These are phyloP conservation scores for Scophthalmus maximus DNA, from an alignment of 2,113 vertebrate genomes.

Conservation along the genomic window DNA sequence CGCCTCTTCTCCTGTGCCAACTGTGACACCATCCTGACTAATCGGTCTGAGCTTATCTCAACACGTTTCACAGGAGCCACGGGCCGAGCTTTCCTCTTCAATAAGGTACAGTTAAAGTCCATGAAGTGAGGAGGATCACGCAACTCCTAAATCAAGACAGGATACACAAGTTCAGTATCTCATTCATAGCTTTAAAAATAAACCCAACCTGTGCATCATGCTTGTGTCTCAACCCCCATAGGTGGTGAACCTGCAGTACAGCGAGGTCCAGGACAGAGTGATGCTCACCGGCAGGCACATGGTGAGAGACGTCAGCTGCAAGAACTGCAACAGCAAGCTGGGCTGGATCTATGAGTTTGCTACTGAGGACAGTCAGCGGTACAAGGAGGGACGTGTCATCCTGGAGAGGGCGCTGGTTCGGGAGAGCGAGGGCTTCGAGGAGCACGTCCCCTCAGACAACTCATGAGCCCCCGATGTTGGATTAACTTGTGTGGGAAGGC, in stretches of 20 bases:
- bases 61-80: slow-evolving; percentile 98
- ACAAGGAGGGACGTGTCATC: slow-evolving; percentile 98
- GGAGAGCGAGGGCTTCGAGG: slow-evolving; percentile 96
- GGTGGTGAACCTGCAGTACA: slow-evolving; percentile 99
- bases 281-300: slow-evolving; percentile 99
- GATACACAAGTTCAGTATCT: not conserved
- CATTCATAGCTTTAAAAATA: not conserved
- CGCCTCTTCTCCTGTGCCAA: slow-evolving; percentile 98
- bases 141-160: no score
- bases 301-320: slow-evolving; percentile 98
- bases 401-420: slow-evolving; percentile 95
- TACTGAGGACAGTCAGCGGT: slow-evolving; percentile 98
- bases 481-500: slow-evolving; percentile 20
- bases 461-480: slow-evolving; percentile 83
- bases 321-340: slow-evolving; percentile 99
- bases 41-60: slow-evolving; percentile 96
- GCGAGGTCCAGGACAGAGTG: slow-evolving; percentile 97
- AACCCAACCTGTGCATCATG: not conserved
- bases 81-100: slow-evolving; percentile 97
- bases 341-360: slow-evolving; percentile 99
- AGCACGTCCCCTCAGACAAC: slow-evolving; percentile 93
- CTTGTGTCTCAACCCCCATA: slow-evolving; percentile 58
- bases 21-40: slow-evolving; percentile 97
- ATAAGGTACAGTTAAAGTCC: slow-evolving; percentile 86
- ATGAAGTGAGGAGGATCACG: not conserved